A percentile compares a stretch with the other conserved stretches of the same genome.
Conservation (phyloP, 2,113 vertebrate genomes). For the Upupa epops region DNA sequence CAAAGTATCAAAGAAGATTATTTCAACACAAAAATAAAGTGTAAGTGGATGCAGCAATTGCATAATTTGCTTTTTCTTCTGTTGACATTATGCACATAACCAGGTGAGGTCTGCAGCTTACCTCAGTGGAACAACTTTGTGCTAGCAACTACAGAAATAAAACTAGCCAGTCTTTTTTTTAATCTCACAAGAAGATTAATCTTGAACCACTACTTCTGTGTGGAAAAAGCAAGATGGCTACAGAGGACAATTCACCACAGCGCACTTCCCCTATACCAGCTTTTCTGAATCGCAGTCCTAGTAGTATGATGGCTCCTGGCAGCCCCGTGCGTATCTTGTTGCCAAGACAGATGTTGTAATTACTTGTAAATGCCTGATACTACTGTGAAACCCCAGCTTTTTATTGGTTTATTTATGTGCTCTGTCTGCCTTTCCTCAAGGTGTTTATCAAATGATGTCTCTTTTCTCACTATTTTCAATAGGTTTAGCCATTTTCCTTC, state of each 20-base stretch:
- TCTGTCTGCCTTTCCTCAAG: slow-evolving; percentile 18
- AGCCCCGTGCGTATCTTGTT: slow-evolving; percentile 18
- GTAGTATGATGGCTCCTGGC: background rate
- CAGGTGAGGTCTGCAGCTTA: background rate
- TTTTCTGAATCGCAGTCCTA: background rate
- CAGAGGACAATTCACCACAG: background rate
- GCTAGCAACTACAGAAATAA: background rate
- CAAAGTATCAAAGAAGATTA: background rate
- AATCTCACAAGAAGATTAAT: background rate
- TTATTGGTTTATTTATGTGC: background rate
- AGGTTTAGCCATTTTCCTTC: background rate
- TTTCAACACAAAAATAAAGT: background rate
- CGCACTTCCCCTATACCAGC: background rate
- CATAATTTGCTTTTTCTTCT: background rate
- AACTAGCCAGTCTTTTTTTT: background rate
- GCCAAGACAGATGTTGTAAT: slow-evolving; percentile 22
- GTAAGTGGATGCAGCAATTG: background rate
- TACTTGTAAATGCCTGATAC: slow-evolving; percentile 21
- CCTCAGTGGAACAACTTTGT: background rate
- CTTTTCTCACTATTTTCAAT: background rate
- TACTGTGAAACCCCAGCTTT: background rate
- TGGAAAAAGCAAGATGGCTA: background rate
- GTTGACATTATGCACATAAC: background rate
- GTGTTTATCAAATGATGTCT: background rate
- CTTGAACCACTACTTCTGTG: background rate